Evolutionary conservation across 2,113 vertebrate species (phyloP).

Genomic region (Actenoides hombroni): DNA sequence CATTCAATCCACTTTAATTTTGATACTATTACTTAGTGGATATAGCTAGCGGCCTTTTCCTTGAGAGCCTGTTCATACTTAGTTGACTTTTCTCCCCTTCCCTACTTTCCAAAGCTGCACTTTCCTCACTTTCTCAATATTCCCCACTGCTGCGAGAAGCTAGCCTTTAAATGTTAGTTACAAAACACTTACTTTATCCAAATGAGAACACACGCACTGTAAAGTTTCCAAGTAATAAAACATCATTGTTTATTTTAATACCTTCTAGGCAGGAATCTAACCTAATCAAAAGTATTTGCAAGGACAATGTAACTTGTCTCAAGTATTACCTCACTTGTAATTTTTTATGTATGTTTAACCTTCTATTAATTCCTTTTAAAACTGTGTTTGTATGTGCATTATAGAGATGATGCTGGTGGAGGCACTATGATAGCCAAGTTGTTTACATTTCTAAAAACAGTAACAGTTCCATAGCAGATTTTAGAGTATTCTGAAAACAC

Average conservation of each 20-base stretch:
- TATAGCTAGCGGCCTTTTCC: background rate
- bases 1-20: background rate
- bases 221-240: background rate
- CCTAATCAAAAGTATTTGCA: background rate
- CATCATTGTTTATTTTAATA: background rate
- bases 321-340: background rate
- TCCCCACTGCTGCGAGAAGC: background rate
- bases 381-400: background rate
- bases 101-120: background rate
- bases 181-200: background rate
- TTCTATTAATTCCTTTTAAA: background rate
- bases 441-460: background rate
- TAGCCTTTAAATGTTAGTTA: background rate
- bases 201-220: background rate
- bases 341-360: background rate
- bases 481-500: background rate
- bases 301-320: background rate
- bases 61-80: background rate
- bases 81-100: background rate
- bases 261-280: background rate
- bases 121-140: background rate
- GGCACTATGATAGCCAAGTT: background rate
- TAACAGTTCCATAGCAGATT: background rate
- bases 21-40: background rate
- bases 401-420: background rate